phyloP scores from a whole-genome alignment of 2,113 vertebrate genomes.

The Atractosteus spatula region DNA sequence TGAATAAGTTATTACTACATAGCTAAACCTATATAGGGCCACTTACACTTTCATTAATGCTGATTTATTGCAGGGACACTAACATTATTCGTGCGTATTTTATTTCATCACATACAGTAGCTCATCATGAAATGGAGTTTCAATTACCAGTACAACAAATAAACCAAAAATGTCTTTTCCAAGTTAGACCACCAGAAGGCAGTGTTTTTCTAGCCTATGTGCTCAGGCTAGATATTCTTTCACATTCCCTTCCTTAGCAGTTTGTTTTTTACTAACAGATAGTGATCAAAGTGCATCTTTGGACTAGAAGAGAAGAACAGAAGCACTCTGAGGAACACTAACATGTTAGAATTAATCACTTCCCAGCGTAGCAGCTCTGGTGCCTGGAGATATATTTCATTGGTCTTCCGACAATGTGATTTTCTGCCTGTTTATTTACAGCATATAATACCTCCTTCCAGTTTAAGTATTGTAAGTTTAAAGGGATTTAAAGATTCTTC shows the following conservation, averaged over 20 bases:
- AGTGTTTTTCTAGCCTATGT: neutral
- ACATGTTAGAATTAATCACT: neutral
- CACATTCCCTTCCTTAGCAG: neutral
- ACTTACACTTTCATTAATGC: neutral
- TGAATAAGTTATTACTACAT: no score
- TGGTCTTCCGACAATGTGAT: neutral
- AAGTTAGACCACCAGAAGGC: neutral
- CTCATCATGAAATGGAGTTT: no score
- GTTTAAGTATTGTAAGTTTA: neutral
- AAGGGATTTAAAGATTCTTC: neutral
- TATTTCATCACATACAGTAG: no score
- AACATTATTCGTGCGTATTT: no score
- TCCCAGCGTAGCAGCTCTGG: neutral
- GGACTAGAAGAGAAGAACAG: neutral
- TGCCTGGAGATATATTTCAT: slow-evolving; percentile 1
- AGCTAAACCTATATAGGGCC: no score
- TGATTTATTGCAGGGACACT: no score
- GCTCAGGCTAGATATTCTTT: neutral
- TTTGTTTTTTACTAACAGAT: neutral
- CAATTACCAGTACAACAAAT: neutral
- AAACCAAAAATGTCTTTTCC: neutral
- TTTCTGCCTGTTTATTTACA: neutral
- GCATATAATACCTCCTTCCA: neutral
- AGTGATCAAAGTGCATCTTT: neutral
- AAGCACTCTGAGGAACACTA: neutral